phyloP scores from a whole-genome alignment of 2,888 invertebrate species.

The Drosophila lacicola region DNA sequence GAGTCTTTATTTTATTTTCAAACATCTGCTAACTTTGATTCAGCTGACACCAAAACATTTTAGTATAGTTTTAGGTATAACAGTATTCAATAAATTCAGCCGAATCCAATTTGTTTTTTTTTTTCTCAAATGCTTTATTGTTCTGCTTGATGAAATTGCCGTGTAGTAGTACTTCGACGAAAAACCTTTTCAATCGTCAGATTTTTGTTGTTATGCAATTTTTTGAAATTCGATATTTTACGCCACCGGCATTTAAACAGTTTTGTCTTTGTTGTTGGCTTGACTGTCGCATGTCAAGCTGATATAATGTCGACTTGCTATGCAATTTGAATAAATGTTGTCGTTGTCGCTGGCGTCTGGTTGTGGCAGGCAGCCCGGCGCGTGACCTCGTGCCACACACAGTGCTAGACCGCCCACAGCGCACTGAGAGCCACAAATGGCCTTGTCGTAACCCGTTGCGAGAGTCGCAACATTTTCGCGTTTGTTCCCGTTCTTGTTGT shows the following conservation, averaged over 20 bases:
- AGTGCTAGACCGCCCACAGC: conserved; percentile 8
- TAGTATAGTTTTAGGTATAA: background rate
- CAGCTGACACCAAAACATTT: no score
- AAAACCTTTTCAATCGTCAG: background rate
- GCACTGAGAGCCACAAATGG: conserved; percentile 45
- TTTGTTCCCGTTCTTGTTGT: conserved; percentile 22
- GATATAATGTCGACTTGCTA: conserved; percentile 61
- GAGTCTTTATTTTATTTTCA: no score
- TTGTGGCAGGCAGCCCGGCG: conserved; percentile 38
- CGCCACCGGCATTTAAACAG: conserved; percentile 22
- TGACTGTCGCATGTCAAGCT: conserved; percentile 63
- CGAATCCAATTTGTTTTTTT: background rate
- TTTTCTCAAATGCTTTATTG: no score
- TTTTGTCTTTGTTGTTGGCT: conserved; percentile 10
- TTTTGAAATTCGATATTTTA: conserved; percentile 22
- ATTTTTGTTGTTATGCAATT: conserved; percentile 14
- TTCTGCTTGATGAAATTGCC: no score
- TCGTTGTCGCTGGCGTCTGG: conserved; percentile 45
- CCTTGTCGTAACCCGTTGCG: conserved; percentile 69
- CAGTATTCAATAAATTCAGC: background rate
- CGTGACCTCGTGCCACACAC: conserved; percentile 46
- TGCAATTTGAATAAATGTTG: conserved; percentile 77
- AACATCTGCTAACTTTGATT: no score
- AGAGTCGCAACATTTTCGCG: conserved; percentile 63
- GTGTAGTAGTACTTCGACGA: background rate